Conservation (phyloP, 2,113 vertebrate genomes). For the Crypturellus undulatus region DNA sequence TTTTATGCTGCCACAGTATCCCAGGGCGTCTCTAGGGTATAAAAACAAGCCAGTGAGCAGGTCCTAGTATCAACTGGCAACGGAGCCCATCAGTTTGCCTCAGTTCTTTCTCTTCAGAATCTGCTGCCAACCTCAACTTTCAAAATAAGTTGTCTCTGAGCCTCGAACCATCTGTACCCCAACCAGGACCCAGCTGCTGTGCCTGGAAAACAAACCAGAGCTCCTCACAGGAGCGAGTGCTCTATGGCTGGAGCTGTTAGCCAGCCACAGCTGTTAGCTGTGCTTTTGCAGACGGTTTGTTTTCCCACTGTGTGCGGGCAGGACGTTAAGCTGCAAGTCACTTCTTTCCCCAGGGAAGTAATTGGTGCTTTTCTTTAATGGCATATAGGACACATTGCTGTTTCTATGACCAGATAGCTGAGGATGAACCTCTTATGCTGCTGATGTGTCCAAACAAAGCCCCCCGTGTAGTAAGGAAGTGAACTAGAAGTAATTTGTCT, state of each 20-base stretch:
- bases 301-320: conserved; percentile 55
- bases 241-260: not conserved
- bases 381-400: not conserved
- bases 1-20: fast-evolving
- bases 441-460: conserved; percentile 79
- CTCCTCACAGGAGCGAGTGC: not conserved
- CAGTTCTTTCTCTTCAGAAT: not conserved
- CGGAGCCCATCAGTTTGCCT: not conserved
- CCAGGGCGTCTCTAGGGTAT: not conserved
- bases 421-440: conserved; percentile 59
- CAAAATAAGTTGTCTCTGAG: not conserved
- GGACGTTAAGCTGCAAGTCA: conserved; percentile 63
- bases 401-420: conserved; percentile 52
- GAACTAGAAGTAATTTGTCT: conserved; percentile 82
- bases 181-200: conserved; percentile 21
- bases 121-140: not conserved
- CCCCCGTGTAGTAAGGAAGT: conserved; percentile 72
- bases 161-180: conserved; percentile 1
- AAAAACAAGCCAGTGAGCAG: not conserved
- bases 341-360: conserved; percentile 75
- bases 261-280: conserved; percentile 9
- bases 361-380: conserved; percentile 65
- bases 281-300: conserved; percentile 14
- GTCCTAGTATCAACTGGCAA: not conserved
- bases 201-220: conserved; percentile 8